Conservation (phyloP, 2,113 vertebrate genomes). For the human (Homo sapiens) region GRCh38 chr4:25659501-25660000, state of each 20-base stretch:
- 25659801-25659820: neutral
- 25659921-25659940: neutral
- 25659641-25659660: neutral
- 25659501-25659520: no score
- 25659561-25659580: neutral
- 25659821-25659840: neutral
- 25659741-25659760: fast-evolving
- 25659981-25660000: neutral
- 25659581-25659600: neutral
- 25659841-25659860: neutral
- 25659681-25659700: neutral
- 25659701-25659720: neutral
- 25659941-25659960: neutral
- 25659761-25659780: neutral
- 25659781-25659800: neutral
- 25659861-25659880: no score
- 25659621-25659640: no score
- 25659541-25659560: no score
- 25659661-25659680: neutral
- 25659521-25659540: neutral
- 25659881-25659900: neutral
- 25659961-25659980: neutral
- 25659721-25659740: neutral
- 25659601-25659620: neutral
- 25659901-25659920: neutral